Percentiles rank a stretch among this genome's conserved stretches.
Evolutionary conservation across 2,797 vertebrate genomes (phyloP).

Genomic region (Parauchenoglanis punctatus): DNA sequence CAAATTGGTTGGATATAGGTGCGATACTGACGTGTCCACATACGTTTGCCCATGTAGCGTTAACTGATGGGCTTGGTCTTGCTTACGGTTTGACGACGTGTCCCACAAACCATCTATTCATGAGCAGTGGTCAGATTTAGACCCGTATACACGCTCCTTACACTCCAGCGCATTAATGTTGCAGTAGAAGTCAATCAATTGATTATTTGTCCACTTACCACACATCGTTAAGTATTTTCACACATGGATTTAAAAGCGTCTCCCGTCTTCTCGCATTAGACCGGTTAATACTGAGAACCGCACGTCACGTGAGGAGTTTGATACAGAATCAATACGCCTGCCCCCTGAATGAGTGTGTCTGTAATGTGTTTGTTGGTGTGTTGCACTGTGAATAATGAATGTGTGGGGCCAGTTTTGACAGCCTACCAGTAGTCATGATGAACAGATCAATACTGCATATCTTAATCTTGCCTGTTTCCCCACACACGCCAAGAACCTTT

Average conservation of each 20-base stretch:
- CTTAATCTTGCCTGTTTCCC: conserved; percentile 60
- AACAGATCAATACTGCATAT: conserved; percentile 66
- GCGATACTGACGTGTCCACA: not conserved
- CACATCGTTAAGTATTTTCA: not conserved
- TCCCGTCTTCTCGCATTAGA: not conserved
- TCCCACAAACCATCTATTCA: not conserved
- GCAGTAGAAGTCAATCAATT: not conserved
- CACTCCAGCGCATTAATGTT: not conserved
- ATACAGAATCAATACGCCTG: conserved; percentile 18
- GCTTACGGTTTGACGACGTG: not conserved
- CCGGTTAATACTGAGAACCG: not conserved
- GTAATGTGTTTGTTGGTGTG: conserved; percentile 37
- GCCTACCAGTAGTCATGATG: conserved; percentile 62
- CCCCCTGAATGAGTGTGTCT: not conserved
- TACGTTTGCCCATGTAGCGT: not conserved
- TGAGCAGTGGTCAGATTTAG: not conserved
- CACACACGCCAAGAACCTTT: not conserved
- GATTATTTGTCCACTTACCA: not conserved
- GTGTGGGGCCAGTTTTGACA: conserved; percentile 46
- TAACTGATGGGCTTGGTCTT: not conserved
- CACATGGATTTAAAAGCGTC: not conserved
- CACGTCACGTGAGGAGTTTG: conserved; percentile 25
- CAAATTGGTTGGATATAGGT: not conserved
- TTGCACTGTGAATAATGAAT: conserved; percentile 58
- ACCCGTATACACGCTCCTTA: not conserved